Percentiles rank a stretch among this genome's conserved stretches.
Conservation (phyloP, 2,113 vertebrate species). For the Oenanthe oenanthe region DNA sequence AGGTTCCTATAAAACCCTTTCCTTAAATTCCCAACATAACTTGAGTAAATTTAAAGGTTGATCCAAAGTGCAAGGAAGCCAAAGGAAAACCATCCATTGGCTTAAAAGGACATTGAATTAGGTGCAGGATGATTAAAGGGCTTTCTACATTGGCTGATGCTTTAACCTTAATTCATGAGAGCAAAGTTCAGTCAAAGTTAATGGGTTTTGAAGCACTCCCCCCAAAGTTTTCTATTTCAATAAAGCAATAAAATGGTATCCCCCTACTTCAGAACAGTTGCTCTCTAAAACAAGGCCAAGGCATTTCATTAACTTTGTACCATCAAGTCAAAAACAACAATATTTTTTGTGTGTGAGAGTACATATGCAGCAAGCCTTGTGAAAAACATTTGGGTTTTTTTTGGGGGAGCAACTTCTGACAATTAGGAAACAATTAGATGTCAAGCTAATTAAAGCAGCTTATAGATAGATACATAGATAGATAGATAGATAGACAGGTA, state of each 20-base stretch:
- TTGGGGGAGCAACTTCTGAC: neutral
- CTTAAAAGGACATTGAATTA: neutral
- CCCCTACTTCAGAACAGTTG: neutral
- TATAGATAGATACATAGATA: neutral
- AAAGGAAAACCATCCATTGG: neutral
- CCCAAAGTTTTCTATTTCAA: neutral
- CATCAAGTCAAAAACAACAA: neutral
- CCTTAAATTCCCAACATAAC: neutral
- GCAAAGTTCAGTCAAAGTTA: neutral
- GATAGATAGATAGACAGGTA: too few relatives aligned
- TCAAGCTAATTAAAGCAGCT: neutral
- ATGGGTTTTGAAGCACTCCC: neutral
- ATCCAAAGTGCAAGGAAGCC: neutral
- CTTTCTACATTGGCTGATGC: neutral
- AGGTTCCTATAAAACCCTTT: neutral
- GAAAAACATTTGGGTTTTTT: neutral
- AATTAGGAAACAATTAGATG: slow-evolving; percentile 30
- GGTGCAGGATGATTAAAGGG: neutral
- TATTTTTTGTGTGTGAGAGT: fast-evolving
- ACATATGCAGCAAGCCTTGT: neutral
- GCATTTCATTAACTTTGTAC: neutral
- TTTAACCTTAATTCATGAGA: neutral
- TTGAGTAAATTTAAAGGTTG: neutral
- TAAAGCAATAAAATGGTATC: neutral
- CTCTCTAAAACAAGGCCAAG: neutral